Percentiles rank a stretch among this genome's conserved stretches.
phyloP scores from a whole-genome alignment of 92 coral and sea anemone species.

The Micromussa lordhowensis region DNA sequence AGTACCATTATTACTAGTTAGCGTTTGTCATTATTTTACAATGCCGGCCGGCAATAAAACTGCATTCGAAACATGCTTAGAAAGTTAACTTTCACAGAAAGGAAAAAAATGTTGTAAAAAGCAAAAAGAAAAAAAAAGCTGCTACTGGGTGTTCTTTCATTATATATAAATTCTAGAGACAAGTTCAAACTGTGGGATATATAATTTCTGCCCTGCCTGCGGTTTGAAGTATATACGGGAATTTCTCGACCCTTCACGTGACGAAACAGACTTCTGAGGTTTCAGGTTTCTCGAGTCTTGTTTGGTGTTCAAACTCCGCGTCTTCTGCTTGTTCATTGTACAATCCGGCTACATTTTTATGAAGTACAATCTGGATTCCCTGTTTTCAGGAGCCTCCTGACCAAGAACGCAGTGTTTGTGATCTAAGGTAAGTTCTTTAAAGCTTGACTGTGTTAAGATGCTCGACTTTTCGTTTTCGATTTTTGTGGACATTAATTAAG shows the following conservation, averaged over 20 bases:
- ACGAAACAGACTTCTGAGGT: background rate
- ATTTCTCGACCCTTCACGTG: background rate
- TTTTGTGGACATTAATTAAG: background rate
- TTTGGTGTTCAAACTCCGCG: background rate
- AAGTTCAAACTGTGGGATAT: too few species aligned
- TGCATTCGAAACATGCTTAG: too few species aligned
- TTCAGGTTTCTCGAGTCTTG: background rate
- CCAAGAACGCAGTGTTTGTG: background rate
- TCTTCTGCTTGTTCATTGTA: background rate
- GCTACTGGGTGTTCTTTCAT: too few species aligned
- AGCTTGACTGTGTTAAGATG: background rate
- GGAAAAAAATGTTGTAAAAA: too few species aligned
- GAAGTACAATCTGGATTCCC: background rate
- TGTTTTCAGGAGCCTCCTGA: background rate
- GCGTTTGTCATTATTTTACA: too few species aligned
- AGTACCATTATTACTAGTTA: too few species aligned
- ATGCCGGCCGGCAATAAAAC: too few species aligned
- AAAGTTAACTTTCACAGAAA: too few species aligned
- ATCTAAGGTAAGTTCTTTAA: constrained; percentile 19
- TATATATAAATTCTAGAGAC: too few species aligned
- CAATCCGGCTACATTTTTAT: background rate
- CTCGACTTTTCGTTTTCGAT: background rate
- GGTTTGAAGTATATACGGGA: too few species aligned
- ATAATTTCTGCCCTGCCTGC: too few species aligned
- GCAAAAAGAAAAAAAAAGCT: too few species aligned